A percentile compares a stretch with the other conserved stretches of the same genome.
Evolutionary conservation across 2,797 vertebrate genomes (phyloP).

Genomic region (Knipowitschia caucasica): DNA sequence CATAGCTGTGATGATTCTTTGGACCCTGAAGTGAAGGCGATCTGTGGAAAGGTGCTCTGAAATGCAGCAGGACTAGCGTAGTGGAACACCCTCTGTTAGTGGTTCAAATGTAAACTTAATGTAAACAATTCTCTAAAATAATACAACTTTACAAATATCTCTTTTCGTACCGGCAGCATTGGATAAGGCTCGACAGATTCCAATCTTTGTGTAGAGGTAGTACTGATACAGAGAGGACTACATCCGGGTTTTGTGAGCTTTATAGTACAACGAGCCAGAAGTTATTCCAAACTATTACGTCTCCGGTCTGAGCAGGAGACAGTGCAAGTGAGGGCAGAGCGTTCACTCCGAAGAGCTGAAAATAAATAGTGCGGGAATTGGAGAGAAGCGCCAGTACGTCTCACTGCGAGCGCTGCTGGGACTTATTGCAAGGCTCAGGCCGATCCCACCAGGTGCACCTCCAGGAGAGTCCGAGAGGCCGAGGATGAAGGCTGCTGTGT

Average conservation of each 20-base stretch:
- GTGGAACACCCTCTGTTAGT: constrained; percentile 19
- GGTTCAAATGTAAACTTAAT: constrained; percentile 6
- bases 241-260: not conserved
- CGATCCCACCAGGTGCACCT: not conserved
- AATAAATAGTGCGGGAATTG: not conserved
- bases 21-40: not conserved
- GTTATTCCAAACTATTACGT: not conserved
- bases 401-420: not conserved
- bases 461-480: not conserved
- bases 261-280: constrained; percentile 5
- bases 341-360: not conserved
- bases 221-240: constrained; percentile 7
- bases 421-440: constrained; percentile 5
- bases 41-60: not conserved
- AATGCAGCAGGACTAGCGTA: constrained; percentile 6
- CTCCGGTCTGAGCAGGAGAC: not conserved
- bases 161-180: constrained; percentile 5
- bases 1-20: no score
- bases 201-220: constrained; percentile 12
- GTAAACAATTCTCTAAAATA: constrained; percentile 9
- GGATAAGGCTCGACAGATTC: not conserved
- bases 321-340: constrained; percentile 1
- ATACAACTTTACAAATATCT: constrained; percentile 4
- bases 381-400: not conserved
- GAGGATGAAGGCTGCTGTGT: not conserved